These are phyloP conservation scores for Volucella bombylans DNA, from an alignment of 2,888 invertebrate species.

Conservation along the genomic window DNA sequence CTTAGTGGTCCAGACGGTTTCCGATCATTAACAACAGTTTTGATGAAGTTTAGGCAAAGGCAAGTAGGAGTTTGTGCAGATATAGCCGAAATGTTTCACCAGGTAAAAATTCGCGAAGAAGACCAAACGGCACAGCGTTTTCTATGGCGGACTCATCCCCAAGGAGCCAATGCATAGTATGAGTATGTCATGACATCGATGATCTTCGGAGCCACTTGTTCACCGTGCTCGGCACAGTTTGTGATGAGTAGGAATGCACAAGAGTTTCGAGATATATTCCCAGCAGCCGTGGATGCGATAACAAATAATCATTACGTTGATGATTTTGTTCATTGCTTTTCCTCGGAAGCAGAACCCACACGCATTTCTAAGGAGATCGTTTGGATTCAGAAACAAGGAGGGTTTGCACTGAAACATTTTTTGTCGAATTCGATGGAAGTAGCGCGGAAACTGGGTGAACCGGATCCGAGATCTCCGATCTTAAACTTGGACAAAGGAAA, in stretches of 20 bases:
- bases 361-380: not conserved
- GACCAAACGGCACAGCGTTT: too few relatives aligned
- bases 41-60: slow-evolving; percentile 46
- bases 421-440: slow-evolving; percentile 10
- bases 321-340: slow-evolving; percentile 19
- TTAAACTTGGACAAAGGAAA: slow-evolving; percentile 3
- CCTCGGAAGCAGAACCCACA: not conserved
- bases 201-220: slow-evolving; percentile 65
- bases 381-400: not conserved
- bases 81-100: slow-evolving; percentile 15
- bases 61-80: slow-evolving; percentile 30
- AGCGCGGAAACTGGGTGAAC: not conserved
- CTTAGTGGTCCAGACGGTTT: slow-evolving; percentile 40
- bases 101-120: slow-evolving; percentile 27
- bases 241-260: slow-evolving; percentile 40
- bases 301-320: slow-evolving; percentile 15
- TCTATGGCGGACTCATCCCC: too few relatives aligned
- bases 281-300: not conserved
- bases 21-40: slow-evolving; percentile 1
- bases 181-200: too few relatives aligned
- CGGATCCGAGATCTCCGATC: not conserved
- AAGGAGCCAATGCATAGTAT: too few relatives aligned
- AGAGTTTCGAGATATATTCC: not conserved
- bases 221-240: slow-evolving; percentile 64
- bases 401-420: slow-evolving; percentile 12